Conservation (phyloP, 2,888 invertebrate species). For the Portevinia maculata region DNA sequence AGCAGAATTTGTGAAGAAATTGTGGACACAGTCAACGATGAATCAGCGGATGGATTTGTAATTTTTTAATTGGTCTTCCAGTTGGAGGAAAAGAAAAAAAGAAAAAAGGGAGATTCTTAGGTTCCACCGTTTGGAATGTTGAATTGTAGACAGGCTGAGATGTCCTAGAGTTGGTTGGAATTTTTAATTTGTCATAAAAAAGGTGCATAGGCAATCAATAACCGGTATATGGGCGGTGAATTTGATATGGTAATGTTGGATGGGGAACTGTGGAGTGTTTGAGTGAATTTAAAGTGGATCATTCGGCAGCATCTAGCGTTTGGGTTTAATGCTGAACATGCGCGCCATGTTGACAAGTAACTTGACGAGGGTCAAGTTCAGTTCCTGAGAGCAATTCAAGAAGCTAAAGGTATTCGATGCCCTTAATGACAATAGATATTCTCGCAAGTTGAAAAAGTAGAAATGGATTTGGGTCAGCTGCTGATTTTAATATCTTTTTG, state of each 20-base stretch:
- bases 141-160: neutral
- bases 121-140: conserved; percentile 1
- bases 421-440: too few species aligned
- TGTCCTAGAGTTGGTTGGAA: conserved; percentile 23
- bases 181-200: conserved; percentile 10
- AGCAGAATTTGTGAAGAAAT: neutral
- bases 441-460: too few species aligned
- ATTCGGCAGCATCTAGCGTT: conserved; percentile 1
- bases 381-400: neutral
- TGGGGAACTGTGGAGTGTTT: neutral
- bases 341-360: neutral
- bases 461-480: too few species aligned
- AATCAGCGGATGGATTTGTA: too few species aligned
- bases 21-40: neutral
- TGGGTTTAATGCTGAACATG: neutral
- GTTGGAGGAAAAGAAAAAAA: neutral
- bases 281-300: neutral
- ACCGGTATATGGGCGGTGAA: too few species aligned
- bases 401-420: too few species aligned
- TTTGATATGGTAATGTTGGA: neutral
- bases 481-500: too few species aligned
- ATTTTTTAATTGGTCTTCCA: conserved; percentile 54
- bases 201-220: neutral
- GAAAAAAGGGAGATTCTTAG: neutral
- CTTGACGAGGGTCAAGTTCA: conserved; percentile 2